Evolutionary conservation across 1,140 invertebrate genomes (phyloP), one percentile per base, ranked within the genome.

Genomic region (Calliphora vicina): DNA sequence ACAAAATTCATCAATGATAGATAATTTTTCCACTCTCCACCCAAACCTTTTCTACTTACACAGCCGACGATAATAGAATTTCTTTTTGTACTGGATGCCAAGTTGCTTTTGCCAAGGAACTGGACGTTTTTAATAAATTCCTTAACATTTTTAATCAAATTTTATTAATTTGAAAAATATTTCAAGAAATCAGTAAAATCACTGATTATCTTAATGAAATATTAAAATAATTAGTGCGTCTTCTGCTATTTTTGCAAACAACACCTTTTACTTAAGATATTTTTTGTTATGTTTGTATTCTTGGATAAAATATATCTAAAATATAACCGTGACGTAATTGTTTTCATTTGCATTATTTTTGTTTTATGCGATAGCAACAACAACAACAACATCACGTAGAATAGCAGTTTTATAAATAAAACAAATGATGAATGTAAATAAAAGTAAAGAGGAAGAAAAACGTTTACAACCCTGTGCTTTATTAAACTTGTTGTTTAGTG

Each of bases 261-360:
- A 67, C 23, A 67, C 23, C 61, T 67, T 67, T 23, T 23, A 67
- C 17, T 5, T 8, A 57, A 57, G n/a, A 25, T 10, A 5, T 0
- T 67, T 23, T 23, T 67, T 10, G 20, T 67, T 67, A 8, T 67
- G 6, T 20, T 23, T 67, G 8, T 23, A 25, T 23, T 35, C n/a
- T 67, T 67, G n/a, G n/a, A 9, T 20, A 8, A 2, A 67, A 8
- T 23, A 67, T 67, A 17, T 3, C 35, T 20, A 8, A 2, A 67
- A 8, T 23, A 67, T 67, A 17, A 15, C 35, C 74, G 74, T 78
- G 74, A 78, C 74, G 74, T 78, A 78, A 78, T 78, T 78, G 35
- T 78, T 78, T 20, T 27, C 26, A 27, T 73, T 27, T 29, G 73
- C 29, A n/a, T n/a, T n/a, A 57, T n/a, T 57, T 57, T 17, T 57